These are phyloP conservation scores for Heteromormyrus szaboi DNA, from an alignment of 2,797 vertebrate species.

Conservation along the genomic window DNA sequence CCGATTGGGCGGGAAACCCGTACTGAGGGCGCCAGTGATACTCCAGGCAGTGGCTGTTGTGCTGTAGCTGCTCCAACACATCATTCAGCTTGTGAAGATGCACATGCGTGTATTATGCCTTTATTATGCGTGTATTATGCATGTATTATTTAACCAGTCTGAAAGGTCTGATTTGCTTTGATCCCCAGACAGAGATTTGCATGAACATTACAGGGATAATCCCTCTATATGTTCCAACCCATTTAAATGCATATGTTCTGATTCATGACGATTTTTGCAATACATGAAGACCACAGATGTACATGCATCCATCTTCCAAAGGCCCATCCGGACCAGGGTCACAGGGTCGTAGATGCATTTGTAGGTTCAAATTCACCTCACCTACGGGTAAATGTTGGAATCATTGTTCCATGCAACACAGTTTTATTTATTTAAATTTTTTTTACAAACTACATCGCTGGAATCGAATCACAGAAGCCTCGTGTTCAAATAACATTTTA, in stretches of 20 bases:
- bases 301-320: neutral
- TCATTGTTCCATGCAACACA: neutral
- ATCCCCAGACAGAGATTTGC: neutral
- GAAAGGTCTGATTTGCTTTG: constrained; percentile 1
- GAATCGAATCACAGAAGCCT: neutral
- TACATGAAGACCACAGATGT: neutral
- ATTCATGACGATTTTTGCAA: neutral
- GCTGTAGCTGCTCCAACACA: neutral
- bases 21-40: constrained; percentile 17
- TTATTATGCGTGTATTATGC: neutral
- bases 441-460: neutral
- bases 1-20: constrained; percentile 31
- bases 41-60: constrained; percentile 10
- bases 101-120: neutral
- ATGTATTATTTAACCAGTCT: neutral
- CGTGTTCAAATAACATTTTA: neutral
- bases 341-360: neutral
- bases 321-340: neutral
- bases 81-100: neutral
- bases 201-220: neutral
- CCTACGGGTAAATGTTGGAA: neutral
- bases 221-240: neutral
- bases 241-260: neutral
- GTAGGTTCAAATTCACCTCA: neutral
- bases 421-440: neutral